phyloP scores from a whole-genome alignment of 92 coral and sea anemone genomes.

The Phenganax marumi region DNA sequence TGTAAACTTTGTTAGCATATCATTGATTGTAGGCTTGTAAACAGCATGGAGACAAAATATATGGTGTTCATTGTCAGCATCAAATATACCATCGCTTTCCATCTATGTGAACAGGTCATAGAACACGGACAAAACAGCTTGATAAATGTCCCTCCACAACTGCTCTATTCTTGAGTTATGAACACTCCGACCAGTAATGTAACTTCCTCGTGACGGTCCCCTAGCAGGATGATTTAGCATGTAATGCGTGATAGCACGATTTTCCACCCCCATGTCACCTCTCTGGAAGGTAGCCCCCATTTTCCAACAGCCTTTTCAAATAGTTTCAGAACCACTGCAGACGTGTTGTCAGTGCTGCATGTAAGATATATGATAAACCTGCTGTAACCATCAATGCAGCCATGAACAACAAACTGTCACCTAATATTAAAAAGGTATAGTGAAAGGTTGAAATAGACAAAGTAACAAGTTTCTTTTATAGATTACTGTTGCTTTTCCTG shows the following conservation, averaged over 20 bases:
- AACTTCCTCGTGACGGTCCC: slow-evolving; percentile 59
- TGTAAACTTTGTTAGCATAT: slow-evolving; percentile 35
- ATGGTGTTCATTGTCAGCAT: slow-evolving; percentile 41
- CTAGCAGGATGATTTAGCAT: slow-evolving; percentile 47
- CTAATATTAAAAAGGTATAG: not conserved
- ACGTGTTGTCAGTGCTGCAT: slow-evolving; percentile 48
- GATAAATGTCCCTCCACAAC: slow-evolving; percentile 51
- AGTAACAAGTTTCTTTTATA: no score
- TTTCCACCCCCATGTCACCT: slow-evolving; percentile 67
- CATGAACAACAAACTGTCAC: slow-evolving; percentile 54
- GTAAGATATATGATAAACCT: slow-evolving; percentile 34
- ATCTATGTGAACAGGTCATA: slow-evolving; percentile 37
- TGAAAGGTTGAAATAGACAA: no score
- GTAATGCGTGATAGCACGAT: slow-evolving; percentile 43
- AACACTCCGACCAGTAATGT: slow-evolving; percentile 46
- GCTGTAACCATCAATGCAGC: slow-evolving; percentile 57
- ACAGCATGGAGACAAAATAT: slow-evolving; percentile 46
- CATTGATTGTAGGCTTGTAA: slow-evolving; percentile 26
- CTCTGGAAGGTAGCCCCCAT: slow-evolving; percentile 63
- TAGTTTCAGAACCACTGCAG: slow-evolving; percentile 38
- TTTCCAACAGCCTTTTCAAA: slow-evolving; percentile 33
- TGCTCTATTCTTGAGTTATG: slow-evolving; percentile 55
- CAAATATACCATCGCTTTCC: slow-evolving; percentile 19
- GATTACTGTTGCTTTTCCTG: no score
- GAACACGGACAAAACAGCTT: slow-evolving; percentile 34